phyloP scores from a whole-genome alignment of 2,113 vertebrate genomes.

The Phocoena sinus region DNA sequence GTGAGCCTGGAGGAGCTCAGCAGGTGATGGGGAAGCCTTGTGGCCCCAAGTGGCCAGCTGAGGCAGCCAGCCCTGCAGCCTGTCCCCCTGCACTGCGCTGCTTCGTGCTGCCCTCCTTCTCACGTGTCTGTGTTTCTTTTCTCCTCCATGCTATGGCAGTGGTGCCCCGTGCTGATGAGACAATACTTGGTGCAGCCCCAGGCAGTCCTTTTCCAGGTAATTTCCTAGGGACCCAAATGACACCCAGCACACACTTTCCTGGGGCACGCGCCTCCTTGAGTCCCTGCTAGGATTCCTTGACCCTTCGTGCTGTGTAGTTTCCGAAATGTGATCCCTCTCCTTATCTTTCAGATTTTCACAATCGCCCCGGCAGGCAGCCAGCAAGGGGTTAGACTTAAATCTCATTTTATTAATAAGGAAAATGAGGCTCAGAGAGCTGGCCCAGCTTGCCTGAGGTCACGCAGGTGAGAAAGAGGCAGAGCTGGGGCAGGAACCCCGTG shows the following conservation, averaged over 20 bases:
- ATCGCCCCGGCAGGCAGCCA: background rate
- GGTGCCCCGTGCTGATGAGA: constrained; percentile 88
- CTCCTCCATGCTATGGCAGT: constrained; percentile 88
- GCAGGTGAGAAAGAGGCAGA: background rate
- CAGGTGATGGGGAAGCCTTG: background rate
- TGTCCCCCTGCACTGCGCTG: constrained; percentile 28
- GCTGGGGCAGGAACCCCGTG: background rate
- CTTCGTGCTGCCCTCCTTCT: constrained; percentile 74
- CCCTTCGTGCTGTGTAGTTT: background rate
- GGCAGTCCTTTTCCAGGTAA: constrained; percentile 88
- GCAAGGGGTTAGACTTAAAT: background rate
- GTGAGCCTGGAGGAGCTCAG: background rate
- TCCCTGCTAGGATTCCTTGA: background rate
- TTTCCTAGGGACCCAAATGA: constrained; percentile 79
- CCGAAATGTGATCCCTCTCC: background rate
- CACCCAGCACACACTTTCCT: constrained; percentile 66
- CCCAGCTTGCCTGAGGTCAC: background rate
- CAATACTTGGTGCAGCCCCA: constrained; percentile 87
- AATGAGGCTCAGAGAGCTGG: background rate
- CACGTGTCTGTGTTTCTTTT: constrained; percentile 85
- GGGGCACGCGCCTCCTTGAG: constrained; percentile 40
- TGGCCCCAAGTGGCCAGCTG: background rate
- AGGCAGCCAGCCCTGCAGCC: background rate
- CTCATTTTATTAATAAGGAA: background rate
- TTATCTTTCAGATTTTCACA: background rate